Conservation (phyloP, 2,888 invertebrate genomes). For the Drosophila paramelanica region DNA sequence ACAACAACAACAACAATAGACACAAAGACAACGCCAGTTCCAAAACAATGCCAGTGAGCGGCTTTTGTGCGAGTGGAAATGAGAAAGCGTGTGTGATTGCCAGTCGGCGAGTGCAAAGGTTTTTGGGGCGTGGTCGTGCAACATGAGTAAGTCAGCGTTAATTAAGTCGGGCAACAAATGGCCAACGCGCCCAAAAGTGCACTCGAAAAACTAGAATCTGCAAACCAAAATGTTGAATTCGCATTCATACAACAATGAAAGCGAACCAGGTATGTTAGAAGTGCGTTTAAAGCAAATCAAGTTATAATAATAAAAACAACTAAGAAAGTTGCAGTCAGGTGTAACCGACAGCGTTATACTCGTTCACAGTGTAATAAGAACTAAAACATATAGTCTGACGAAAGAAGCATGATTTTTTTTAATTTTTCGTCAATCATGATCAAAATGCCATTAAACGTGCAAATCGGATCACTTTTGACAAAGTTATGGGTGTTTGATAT, state of each 20-base stretch:
- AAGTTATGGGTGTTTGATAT: too few relatives aligned
- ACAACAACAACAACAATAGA: slow-evolving; percentile 20
- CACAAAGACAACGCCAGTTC: slow-evolving; percentile 31
- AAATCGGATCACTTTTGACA: too few relatives aligned
- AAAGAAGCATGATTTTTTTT: too few relatives aligned
- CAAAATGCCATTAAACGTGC: too few relatives aligned
- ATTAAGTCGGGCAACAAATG: slow-evolving; percentile 72
- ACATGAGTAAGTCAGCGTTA: slow-evolving; percentile 63
- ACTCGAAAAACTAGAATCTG: slow-evolving; percentile 19
- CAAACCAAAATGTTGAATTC: slow-evolving; percentile 6
- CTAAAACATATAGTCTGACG: too few relatives aligned
- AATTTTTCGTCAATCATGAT: too few relatives aligned
- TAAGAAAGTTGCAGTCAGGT: too few relatives aligned
- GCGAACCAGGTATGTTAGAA: not conserved
- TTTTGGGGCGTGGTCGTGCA: slow-evolving; percentile 39
- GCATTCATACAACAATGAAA: not conserved
- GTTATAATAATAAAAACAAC: too few relatives aligned
- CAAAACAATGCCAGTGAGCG: slow-evolving; percentile 30
- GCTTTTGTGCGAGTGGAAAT: slow-evolving; percentile 3
- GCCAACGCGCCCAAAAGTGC: slow-evolving; percentile 45
- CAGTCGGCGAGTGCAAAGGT: slow-evolving; percentile 5
- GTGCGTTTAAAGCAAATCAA: too few relatives aligned
- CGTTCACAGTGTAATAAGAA: too few relatives aligned
- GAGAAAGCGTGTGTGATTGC: slow-evolving; percentile 12
- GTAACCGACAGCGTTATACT: too few relatives aligned